A percentile compares a stretch with the other conserved stretches of the same genome.
phyloP scores from a whole-genome alignment of 2,113 vertebrate species.

The Alethe castanea region DNA sequence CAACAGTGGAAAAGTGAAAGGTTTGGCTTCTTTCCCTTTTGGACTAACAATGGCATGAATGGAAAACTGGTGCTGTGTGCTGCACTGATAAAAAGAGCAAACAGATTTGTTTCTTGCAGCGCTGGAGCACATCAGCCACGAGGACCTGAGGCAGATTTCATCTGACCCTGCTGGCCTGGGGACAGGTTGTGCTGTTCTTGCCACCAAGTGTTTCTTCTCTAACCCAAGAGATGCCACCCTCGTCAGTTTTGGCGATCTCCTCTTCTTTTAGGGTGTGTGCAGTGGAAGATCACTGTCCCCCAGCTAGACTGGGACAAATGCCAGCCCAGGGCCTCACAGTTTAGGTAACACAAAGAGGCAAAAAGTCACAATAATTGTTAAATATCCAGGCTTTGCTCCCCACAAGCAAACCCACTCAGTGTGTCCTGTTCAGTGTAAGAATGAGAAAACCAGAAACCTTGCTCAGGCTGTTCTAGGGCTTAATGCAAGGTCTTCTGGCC shows the following conservation, averaged over 20 bases:
- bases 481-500: background rate
- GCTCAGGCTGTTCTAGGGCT: background rate
- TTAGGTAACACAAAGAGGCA: background rate
- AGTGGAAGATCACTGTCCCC: rapidly evolving
- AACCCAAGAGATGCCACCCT: background rate
- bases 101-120: background rate
- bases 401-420: background rate
- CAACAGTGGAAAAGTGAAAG: slow-evolving; percentile 45
- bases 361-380: background rate
- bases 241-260: background rate
- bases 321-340: background rate
- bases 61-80: slow-evolving; percentile 26
- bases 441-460: background rate
- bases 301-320: background rate
- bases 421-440: background rate
- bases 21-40: slow-evolving; percentile 39
- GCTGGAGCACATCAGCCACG: background rate
- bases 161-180: background rate
- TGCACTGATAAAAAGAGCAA: slow-evolving; percentile 22
- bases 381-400: background rate
- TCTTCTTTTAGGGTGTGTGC: background rate
- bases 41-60: slow-evolving; percentile 43
- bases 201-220: background rate
- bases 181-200: background rate
- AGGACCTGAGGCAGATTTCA: background rate